Evolutionary conservation across 92 coral and sea anemone genomes (phyloP).

Genomic region (Actinernus sp.): DNA sequence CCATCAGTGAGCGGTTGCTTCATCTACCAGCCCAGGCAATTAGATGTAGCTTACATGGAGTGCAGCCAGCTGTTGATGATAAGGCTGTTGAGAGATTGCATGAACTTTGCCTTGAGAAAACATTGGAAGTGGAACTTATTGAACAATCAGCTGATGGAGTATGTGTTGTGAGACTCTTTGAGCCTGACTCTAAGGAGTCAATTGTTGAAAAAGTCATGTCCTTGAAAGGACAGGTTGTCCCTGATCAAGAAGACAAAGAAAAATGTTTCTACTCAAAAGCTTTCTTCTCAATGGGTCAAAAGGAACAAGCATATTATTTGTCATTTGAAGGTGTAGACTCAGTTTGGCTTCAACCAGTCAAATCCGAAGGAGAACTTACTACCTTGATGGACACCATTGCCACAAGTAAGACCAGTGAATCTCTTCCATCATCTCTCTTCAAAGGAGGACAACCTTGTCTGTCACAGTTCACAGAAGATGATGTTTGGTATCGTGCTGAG

Average conservation of each 20-base stretch:
- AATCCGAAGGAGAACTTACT: constrained; percentile 60
- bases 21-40: constrained; percentile 79
- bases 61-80: constrained; percentile 21
- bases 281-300: constrained; percentile 8
- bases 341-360: constrained; percentile 76
- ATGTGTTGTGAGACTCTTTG: constrained; percentile 54
- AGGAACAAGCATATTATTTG: constrained; percentile 61
- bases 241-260: not conserved
- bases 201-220: not conserved
- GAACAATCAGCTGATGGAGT: constrained; percentile 20
- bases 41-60: constrained; percentile 58
- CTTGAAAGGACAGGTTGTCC: no score
- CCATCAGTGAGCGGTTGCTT: constrained; percentile 50
- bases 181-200: constrained; percentile 37
- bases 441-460: constrained; percentile 50
- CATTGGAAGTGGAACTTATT: constrained; percentile 63
- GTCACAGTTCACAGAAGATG: constrained; percentile 81
- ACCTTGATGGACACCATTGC: constrained; percentile 84
- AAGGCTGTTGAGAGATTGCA: constrained; percentile 41
- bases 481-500: constrained; percentile 80
- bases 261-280: not conserved
- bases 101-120: constrained; percentile 62
- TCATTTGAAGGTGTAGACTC: constrained; percentile 66
- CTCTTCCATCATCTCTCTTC: constrained; percentile 6
- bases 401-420: not conserved